Percentiles rank a stretch among this genome's conserved stretches.
Conservation (phyloP, 1,140 invertebrate species). For the Hormaphis cornu region DNA sequence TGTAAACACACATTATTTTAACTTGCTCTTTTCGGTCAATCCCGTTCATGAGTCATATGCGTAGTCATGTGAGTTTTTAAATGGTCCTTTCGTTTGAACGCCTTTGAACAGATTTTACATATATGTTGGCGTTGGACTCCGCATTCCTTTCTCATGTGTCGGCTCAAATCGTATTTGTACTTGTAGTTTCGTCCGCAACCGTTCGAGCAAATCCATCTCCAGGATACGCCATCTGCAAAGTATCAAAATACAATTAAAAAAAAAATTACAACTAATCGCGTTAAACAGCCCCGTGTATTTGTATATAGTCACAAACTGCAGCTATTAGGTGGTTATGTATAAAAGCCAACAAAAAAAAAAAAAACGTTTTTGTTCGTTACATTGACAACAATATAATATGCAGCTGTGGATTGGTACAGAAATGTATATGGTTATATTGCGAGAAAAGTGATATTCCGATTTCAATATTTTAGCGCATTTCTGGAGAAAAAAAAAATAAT, state of each 20-base stretch:
- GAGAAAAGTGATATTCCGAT: too few relatives aligned
- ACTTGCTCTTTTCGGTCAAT: not conserved
- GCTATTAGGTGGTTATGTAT: too few relatives aligned
- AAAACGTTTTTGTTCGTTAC: too few relatives aligned
- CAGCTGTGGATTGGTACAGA: too few relatives aligned
- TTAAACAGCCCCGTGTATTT: too few relatives aligned
- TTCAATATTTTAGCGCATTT: too few relatives aligned
- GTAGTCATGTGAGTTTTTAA: constrained; percentile 34
- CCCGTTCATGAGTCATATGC: not conserved
- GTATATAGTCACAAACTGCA: too few relatives aligned
- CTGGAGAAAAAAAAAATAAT: too few relatives aligned
- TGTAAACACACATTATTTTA: too few relatives aligned
- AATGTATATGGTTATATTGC: too few relatives aligned
- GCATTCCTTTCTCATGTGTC: constrained; percentile 48
- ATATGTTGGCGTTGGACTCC: constrained; percentile 44
- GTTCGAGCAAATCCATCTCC: constrained; percentile 27
- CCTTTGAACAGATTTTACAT: constrained; percentile 37
- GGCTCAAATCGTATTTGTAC: constrained; percentile 45
- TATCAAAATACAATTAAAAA: not conserved
- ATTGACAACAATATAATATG: too few relatives aligned
- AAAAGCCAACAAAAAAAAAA: too few relatives aligned
- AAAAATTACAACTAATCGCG: not conserved
- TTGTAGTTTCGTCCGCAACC: constrained; percentile 34
- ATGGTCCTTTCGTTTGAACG: constrained; percentile 5
- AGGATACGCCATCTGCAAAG: not conserved